These are phyloP conservation scores for Drosophila santomea DNA, from an alignment of 1,140 invertebrate species.

Conservation along the genomic window DNA sequence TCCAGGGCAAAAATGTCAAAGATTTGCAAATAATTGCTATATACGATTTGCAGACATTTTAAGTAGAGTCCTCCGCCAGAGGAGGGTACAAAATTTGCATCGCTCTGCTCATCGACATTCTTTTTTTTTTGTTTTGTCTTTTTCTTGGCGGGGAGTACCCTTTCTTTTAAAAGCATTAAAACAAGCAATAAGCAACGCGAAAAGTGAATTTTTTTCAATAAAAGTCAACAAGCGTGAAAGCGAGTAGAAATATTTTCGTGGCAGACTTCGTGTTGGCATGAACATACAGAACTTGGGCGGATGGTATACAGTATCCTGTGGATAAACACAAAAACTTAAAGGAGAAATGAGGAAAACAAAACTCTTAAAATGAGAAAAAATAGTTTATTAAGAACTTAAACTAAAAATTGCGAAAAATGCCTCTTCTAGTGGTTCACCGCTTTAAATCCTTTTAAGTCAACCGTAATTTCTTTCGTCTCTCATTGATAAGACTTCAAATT, in stretches of 20 bases:
- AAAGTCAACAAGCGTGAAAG: constrained; percentile 62
- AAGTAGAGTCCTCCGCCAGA: not conserved
- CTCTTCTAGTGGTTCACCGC: no score
- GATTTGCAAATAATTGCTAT: constrained; percentile 62
- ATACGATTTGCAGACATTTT: constrained; percentile 27
- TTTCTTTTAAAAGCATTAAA: constrained; percentile 5
- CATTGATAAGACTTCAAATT: not conserved
- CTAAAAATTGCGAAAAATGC: no score
- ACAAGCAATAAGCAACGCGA: constrained; percentile 14
- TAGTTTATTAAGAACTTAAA: no score
- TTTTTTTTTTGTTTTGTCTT: not conserved
- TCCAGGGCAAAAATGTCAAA: constrained; percentile 39
- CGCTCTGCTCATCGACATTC: not conserved
- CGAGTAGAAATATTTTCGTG: constrained; percentile 58
- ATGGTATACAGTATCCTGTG: constrained; percentile 31
- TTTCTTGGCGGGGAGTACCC: constrained; percentile 1
- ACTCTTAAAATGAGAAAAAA: no score
- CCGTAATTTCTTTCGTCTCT: not conserved
- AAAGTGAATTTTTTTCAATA: constrained; percentile 66
- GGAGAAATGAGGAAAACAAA: not conserved
- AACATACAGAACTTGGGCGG: constrained; percentile 18
- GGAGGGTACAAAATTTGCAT: constrained; percentile 46
- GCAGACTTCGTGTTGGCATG: constrained; percentile 34
- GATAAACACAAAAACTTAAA: constrained; percentile 7
- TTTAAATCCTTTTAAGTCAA: not conserved